Evolutionary conservation across 2,797 vertebrate species (phyloP).

Genomic region (Xerus rutilus): DNA sequence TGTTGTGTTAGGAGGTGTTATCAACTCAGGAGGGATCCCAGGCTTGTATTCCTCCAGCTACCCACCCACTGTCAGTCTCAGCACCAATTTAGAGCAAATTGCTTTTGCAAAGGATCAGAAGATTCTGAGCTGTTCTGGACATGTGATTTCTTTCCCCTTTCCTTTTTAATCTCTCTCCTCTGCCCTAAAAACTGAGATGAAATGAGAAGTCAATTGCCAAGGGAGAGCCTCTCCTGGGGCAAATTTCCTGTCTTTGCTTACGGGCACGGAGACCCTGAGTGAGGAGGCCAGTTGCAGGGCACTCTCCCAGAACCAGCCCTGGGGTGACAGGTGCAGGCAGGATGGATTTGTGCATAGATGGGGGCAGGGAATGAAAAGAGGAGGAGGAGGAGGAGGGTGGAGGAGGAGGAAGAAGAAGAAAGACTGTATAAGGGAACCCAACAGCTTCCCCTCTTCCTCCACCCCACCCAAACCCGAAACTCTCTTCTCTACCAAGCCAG

Average conservation of each 20-base stretch:
- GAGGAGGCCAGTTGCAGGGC: slow-evolving; percentile 61
- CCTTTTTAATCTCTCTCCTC: slow-evolving; percentile 12
- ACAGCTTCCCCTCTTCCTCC: slow-evolving; percentile 38
- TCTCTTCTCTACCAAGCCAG: slow-evolving; percentile 58
- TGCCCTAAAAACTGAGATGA: slow-evolving; percentile 57
- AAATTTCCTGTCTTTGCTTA: slow-evolving; percentile 84
- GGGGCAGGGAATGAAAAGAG: slow-evolving; percentile 48
- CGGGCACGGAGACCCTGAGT: slow-evolving; percentile 69
- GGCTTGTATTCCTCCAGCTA: neutral
- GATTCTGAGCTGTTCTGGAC: neutral
- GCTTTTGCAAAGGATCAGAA: neutral
- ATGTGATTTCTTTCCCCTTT: slow-evolving; percentile 22
- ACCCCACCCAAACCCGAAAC: slow-evolving; percentile 67
- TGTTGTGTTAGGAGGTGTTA: neutral
- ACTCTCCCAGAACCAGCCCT: slow-evolving; percentile 87
- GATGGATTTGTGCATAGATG: neutral
- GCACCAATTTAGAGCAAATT: neutral
- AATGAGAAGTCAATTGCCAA: slow-evolving; percentile 75
- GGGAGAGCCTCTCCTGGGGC: slow-evolving; percentile 71
- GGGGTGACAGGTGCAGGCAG: slow-evolving; percentile 75
- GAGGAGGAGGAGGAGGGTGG: slow-evolving; percentile 28
- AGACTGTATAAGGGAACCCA: slow-evolving; percentile 57
- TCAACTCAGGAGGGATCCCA: neutral
- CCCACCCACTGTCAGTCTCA: neutral
- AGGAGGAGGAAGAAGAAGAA: slow-evolving; percentile 4